A percentile compares a stretch with the other conserved stretches of the same genome.
Evolutionary conservation across 1,140 invertebrate genomes (phyloP).

Genomic region (Hyles vespertilio): DNA sequence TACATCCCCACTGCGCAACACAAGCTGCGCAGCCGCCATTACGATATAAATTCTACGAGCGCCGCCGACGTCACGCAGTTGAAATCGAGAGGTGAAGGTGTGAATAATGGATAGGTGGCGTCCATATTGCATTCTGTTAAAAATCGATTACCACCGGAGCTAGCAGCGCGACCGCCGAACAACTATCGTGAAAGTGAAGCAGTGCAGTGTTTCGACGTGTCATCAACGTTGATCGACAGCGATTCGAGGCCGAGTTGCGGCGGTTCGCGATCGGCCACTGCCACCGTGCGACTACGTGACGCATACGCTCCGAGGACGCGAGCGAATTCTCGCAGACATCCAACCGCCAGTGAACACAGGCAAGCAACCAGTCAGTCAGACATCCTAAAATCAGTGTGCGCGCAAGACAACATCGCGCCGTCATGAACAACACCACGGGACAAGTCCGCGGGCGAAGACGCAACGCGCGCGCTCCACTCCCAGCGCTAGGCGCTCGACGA

Average conservation of each 20-base stretch:
- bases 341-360: background rate
- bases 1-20: slow-evolving; percentile 56
- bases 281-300: background rate
- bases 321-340: slow-evolving; percentile 12
- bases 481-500: slow-evolving; percentile 27
- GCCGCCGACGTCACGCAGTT: slow-evolving; percentile 63
- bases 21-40: slow-evolving; percentile 55
- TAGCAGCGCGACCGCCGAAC: slow-evolving; percentile 67
- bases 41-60: slow-evolving; percentile 50
- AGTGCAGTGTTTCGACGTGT: slow-evolving; percentile 72
- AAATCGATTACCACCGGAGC: slow-evolving; percentile 68
- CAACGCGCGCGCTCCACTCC: slow-evolving; percentile 26
- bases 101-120: slow-evolving; percentile 71
- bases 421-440: slow-evolving; percentile 22
- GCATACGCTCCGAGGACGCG: slow-evolving; percentile 7
- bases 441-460: slow-evolving; percentile 38
- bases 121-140: slow-evolving; percentile 57
- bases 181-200: slow-evolving; percentile 64
- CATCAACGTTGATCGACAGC: slow-evolving; percentile 67
- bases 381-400: background rate
- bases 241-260: slow-evolving; percentile 57
- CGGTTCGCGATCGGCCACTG: slow-evolving; percentile 28
- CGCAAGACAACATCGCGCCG: background rate
- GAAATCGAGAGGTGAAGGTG: slow-evolving; percentile 70
- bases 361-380: background rate